Conservation (phyloP, 2,888 invertebrate species). For the Neria commutata region DNA sequence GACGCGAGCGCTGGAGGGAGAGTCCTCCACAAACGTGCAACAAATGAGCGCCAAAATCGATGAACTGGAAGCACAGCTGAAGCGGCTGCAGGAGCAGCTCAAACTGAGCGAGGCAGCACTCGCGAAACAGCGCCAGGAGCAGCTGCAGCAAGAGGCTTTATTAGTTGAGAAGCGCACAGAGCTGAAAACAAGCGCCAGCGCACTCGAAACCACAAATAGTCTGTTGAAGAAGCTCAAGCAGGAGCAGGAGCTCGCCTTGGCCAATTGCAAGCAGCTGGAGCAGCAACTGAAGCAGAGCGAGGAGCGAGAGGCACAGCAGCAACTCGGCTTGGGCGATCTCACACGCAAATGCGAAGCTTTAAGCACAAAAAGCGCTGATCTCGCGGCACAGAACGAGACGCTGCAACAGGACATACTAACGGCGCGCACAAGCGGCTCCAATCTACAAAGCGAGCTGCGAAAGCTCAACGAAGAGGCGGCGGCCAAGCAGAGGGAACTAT, state of each 20-base stretch:
- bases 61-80: neutral
- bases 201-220: slow-evolving; percentile 32
- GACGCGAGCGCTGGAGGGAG: slow-evolving; percentile 19
- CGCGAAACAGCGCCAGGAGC: slow-evolving; percentile 25
- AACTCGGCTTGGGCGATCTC: slow-evolving; percentile 50
- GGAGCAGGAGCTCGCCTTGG: slow-evolving; percentile 31
- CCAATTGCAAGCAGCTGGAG: slow-evolving; percentile 32
- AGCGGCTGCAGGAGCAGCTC: neutral
- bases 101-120: slow-evolving; percentile 23
- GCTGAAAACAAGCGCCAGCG: slow-evolving; percentile 20
- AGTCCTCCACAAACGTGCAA: slow-evolving; percentile 28
- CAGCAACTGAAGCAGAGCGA: slow-evolving; percentile 31
- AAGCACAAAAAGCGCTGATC: slow-evolving; percentile 35
- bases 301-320: slow-evolving; percentile 35
- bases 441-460: slow-evolving; percentile 36
- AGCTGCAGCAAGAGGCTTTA: slow-evolving; percentile 24
- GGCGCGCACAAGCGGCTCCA: slow-evolving; percentile 32
- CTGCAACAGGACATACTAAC: slow-evolving; percentile 61
- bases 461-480: slow-evolving; percentile 53
- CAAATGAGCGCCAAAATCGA: slow-evolving; percentile 28
- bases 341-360: slow-evolving; percentile 40
- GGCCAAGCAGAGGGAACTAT: slow-evolving; percentile 39
- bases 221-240: slow-evolving; percentile 32
- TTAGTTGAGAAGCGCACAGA: slow-evolving; percentile 31
- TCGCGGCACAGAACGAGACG: slow-evolving; percentile 34